Base-by-base conservation (phyloP, 2,797 vertebrate species). In the Molossus alvarezi region DNA sequence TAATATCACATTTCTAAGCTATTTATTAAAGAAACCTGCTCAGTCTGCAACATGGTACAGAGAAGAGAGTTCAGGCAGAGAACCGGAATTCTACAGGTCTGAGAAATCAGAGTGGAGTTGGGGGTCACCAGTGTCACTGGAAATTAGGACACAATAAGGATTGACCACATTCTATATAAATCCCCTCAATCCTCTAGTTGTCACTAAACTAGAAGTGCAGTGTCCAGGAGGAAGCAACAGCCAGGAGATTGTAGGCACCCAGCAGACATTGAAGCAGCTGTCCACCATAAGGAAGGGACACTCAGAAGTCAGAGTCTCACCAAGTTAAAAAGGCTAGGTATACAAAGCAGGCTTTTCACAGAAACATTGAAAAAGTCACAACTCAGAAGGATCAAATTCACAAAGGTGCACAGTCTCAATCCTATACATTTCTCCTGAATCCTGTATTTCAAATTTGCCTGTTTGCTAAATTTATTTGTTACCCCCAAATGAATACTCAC, bases 361-460 rank as follows among this genome's bases (percentile, higher is more conserved):
- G 29, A 64, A 41, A 86, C 21, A 45, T 4, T 29, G 3, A 72
- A 76, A 93, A 25, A 2, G 8, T 55, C 27, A 58, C 21, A 65
- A 48, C 0, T 76, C 60, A 85, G 27, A 76, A 45, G 15, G 71
- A 92, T 91, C 65, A 86, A 53, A 82, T 96, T 92, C 3, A 6
- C 45, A 77, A 60, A 62, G 5, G 18, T 69, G 20, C 17, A 9
- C 0, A 27, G 0, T 18, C n/a, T 18, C n/a, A 20, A 51, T 17
- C 8, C 20, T 79, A 6, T 33, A 51, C 21, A n/a, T n/a, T n/a
- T 77, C 51, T 82, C 4, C 4, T 18, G 53, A 6, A 76, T 64
- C 51, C 37, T 82, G 3, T 64, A 82, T 87, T 91, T 77, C 23
- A 95, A 86, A 83, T 73, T 83, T 17, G 5, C 4, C 17, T 45